Evolutionary conservation across 2,113 vertebrate species (phyloP), one percentile per base, ranked within the genome.

Genomic region (Apeltes quadracus): DNA sequence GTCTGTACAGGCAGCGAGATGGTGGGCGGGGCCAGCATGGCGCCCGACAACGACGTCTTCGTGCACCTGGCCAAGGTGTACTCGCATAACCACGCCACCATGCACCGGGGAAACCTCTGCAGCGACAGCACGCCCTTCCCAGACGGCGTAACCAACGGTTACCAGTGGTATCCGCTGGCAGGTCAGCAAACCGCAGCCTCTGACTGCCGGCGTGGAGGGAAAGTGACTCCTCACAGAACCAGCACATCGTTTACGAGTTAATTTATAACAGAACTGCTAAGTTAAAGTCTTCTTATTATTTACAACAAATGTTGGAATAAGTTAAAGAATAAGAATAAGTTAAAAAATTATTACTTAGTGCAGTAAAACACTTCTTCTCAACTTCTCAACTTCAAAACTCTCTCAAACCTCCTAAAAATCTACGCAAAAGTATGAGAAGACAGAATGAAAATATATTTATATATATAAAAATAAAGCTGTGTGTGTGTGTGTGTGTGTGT

Each of bases 31-130:
- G 90, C 92, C 3, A 98, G 96, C 82, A 16, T 88, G 59, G 79
- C 93, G 61, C 95, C 95, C 0, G 98, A 99, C 3, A 78, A 97
- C 11, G 98, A 98, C 18, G 95, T 99, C 63, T 98, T 98, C 14
- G 56, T 95, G 20, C 90, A 99, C 80, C 93, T 99, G 81, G 95
- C 98, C 29, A 92, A 92, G 71, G 94, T 93, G 25, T 99, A 98
- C 23, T 94, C 97, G 29, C 83, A 78, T 32, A 95, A 83, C 76
- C 97, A 99, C 57, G 84, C 72, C 62, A 87, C 75, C 65, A 99
- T 99, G 97, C 83, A 90, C 61, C 88, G 61, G 1, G 94, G 92
- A 0, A 74, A 56, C 0, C 11, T 43, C 2, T 99, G 98, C 87
- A 43, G 61, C 1, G 93, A 64, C 41, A 86, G 23, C 7, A 56